Evolutionary conservation across 2,113 vertebrate genomes (phyloP), one percentile per base, ranked within the genome.

Genomic region (Brachirus orientalis): DNA sequence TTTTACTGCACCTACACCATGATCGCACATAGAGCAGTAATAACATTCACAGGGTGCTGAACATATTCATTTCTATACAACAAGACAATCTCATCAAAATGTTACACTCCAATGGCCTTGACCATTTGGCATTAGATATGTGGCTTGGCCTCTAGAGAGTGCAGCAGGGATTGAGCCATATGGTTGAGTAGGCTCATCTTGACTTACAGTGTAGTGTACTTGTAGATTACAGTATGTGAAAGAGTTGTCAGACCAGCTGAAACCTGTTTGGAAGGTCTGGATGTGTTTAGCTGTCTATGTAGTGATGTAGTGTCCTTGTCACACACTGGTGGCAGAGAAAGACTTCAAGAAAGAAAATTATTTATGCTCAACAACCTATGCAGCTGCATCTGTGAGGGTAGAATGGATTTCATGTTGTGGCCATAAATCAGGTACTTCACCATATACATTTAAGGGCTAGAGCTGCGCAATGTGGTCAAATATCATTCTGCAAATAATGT

Each of bases 91-190:
- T 47, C 12, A 36, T 1, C 11, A 33, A 17, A 33, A 61, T 48
- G 14, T 40, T 63, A 6, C 59, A 52, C 38, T 37, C 5, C 13
- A 44, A 2, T 37, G 36, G 52, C 14, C 28, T 37, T 22, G 45
- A 51, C 60, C 44, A 58, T 37, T 51, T 14, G 47, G 28, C 48
- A 38, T n/a, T 28, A 38, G 38, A 44, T 46, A 65, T 18, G 37
- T 6, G 38, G 3, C 46, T 6, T 45, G 37, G 18, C 38, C 61
- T 33, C 40, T 12, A 4, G 61, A 58, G 54, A 65, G 3, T 8
- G 38, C 54, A 46, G 38, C 3, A 3, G 13, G 38, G 38, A 14
- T 40, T 16, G n/a, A 37, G 33, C 54, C 28, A 45, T 57, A 51
- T 57, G 53, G 60, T 22, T 53, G 57, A 45, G 56, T 37, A 14